Evolutionary conservation across 1,140 invertebrate species (phyloP), one percentile per base, ranked within the genome.

Genomic region (Bombus soroeensis): DNA sequence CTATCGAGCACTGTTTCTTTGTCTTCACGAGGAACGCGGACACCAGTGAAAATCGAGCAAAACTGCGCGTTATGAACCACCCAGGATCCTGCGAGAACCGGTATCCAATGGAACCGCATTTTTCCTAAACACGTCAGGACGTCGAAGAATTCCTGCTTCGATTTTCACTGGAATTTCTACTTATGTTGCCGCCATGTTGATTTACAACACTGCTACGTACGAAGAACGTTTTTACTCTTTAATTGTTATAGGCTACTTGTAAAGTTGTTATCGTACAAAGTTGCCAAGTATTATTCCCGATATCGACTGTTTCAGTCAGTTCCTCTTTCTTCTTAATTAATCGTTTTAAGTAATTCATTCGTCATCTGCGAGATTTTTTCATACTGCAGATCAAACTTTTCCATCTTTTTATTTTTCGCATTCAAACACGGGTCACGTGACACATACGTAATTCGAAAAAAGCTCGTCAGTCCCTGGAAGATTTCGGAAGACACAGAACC

Each of bases 1-100:
- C 75, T 84, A 89, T 89, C 39, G 82, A 32, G 62, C 41, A 8
- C 9, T 2, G 64, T 64, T 57, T 84, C 80, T 88, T 34, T 59
- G 79, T 83, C 62, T 59, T 22, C 75, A 12, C 59, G 78, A 78
- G 74, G 34, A 28, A 59, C 32, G n/a, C 32, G 68, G 62, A 62
- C 25, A 28, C 10, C 12, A 41, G 1, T 25, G 25, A 15, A 89
- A 88, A 74, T 73, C 68, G 86, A 70, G 77, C 82, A 81, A 85
- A 85, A 22, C 37, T 71, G 47, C 18, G 68, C 70, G 47, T 87
- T 77, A 53, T 39, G 76, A 39, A 43, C 62, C n/a, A 73, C 59
- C 39, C 43, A 53, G 66, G 37, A 28, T 28, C 28, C 32, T 28
- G 18, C 66, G 47, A 62, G 64, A 87, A 75, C 68, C 70, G 80